phyloP scores from a whole-genome alignment of 2,113 vertebrate genomes.

The Notothenia coriiceps region DNA sequence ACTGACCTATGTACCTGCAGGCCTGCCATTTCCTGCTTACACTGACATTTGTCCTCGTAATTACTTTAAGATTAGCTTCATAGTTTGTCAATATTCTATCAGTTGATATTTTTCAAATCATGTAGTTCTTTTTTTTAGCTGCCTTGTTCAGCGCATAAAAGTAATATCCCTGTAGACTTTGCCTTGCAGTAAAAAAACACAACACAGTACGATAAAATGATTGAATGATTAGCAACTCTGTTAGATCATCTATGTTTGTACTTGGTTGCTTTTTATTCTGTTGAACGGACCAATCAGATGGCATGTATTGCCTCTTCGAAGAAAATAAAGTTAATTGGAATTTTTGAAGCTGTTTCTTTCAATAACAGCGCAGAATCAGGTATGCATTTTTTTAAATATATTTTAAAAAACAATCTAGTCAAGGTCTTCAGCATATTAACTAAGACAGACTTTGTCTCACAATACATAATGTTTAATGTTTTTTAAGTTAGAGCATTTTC shows the following conservation, averaged over 20 bases:
- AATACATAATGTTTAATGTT: neutral
- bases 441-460: neutral
- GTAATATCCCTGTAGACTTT: conserved; percentile 68
- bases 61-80: conserved; percentile 2
- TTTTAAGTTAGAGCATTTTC: neutral
- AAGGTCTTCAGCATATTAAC: neutral
- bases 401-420: neutral
- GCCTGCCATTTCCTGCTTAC: conserved; percentile 54
- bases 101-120: conserved; percentile 6
- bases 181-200: conserved; percentile 62
- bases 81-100: neutral
- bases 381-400: neutral
- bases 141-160: conserved; percentile 5
- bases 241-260: neutral
- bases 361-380: neutral
- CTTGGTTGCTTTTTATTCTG: conserved; percentile 16
- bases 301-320: neutral
- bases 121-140: neutral
- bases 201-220: conserved; percentile 69
- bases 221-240: conserved; percentile 36
- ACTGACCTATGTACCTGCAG: conserved; percentile 68
- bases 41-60: conserved; percentile 43
- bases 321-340: neutral
- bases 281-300: conserved; percentile 7
- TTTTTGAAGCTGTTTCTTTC: neutral